phyloP scores from a whole-genome alignment of 2,888 invertebrate genomes.

The Diaperis boleti region DNA sequence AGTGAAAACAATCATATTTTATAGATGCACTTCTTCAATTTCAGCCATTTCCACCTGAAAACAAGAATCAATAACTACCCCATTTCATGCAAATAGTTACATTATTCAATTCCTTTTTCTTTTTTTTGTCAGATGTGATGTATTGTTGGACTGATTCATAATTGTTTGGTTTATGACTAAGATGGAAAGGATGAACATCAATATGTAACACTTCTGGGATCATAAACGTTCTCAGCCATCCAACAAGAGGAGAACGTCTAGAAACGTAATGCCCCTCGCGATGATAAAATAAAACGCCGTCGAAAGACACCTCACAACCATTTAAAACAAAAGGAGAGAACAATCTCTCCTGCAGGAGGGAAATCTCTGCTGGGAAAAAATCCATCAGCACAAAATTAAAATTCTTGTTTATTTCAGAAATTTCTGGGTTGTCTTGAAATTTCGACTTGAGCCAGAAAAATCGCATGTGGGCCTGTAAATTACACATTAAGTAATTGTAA shows the following conservation, averaged over 20 bases:
- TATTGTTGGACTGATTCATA: conserved; percentile 69
- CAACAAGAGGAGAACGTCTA: conserved; percentile 88
- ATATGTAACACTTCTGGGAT: conserved; percentile 79
- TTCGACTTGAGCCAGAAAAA: conserved; percentile 86
- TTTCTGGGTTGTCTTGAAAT: conserved; percentile 73
- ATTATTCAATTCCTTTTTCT: conserved; percentile 3
- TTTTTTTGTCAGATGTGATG: conserved; percentile 28
- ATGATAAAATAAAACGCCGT: conserved; percentile 94
- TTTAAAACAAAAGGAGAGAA: conserved; percentile 61
- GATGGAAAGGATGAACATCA: conserved; percentile 65
- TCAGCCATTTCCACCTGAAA: conserved; percentile 36
- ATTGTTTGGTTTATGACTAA: conserved; percentile 65
- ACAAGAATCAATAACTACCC: not conserved
- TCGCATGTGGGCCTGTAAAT: conserved; percentile 84
- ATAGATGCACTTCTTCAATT: conserved; percentile 11
- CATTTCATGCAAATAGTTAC: not conserved
- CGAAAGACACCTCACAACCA: conserved; percentile 70
- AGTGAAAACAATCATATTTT: conserved; percentile 7
- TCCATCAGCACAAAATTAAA: conserved; percentile 69
- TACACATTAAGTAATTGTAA: not conserved
- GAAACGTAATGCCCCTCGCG: conserved; percentile 79
- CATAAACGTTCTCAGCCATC: conserved; percentile 94
- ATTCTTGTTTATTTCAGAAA: conserved; percentile 64
- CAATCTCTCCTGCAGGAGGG: conserved; percentile 67
- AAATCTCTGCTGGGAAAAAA: conserved; percentile 65